Conservation (phyloP, 2,888 invertebrate species). For the Drosophila macrospina region DNA sequence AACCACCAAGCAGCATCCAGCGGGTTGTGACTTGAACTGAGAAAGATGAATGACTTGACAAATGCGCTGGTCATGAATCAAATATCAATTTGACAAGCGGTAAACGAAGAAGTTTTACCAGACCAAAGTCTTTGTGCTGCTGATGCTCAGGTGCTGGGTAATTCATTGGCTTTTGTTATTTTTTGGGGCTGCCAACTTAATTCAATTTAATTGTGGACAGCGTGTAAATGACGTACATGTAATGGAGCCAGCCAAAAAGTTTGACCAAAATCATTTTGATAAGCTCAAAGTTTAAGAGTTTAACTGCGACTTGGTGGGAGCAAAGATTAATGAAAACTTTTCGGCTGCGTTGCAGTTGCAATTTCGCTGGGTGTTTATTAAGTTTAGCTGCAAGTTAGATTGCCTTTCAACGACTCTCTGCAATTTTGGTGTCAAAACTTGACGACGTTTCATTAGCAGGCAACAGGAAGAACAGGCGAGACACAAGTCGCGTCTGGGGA, state of each 20-base stretch:
- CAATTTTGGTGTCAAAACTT: conserved; percentile 69
- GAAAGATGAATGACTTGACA: conserved; percentile 83
- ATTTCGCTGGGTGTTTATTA: conserved; percentile 59
- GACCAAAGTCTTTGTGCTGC: conserved; percentile 24
- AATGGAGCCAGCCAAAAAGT: conserved; percentile 30
- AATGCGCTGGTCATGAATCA: conserved; percentile 83
- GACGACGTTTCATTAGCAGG: conserved; percentile 74
- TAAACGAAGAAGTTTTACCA: conserved; percentile 44
- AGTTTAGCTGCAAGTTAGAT: conserved; percentile 75
- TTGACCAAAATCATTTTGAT: conserved; percentile 46
- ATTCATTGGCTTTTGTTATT: conserved; percentile 38
- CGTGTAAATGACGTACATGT: conserved; percentile 68
- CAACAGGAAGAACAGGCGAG: conserved; percentile 15
- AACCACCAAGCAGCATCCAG: conserved; percentile 1
- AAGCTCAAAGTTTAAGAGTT: conserved; percentile 59
- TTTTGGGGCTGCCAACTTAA: conserved; percentile 54
- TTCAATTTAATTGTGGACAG: conserved; percentile 80
- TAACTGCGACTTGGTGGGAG: background rate
- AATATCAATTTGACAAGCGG: conserved; percentile 83
- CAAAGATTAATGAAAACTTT: conserved; percentile 76
- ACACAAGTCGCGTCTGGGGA: conserved; percentile 60
- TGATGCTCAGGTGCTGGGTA: conserved; percentile 62
- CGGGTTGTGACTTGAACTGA: conserved; percentile 38
- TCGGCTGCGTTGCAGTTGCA: conserved; percentile 57
- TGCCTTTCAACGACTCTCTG: conserved; percentile 59